Percentiles rank a stretch among this genome's conserved stretches.
Evolutionary conservation across 2,888 invertebrate species (phyloP).

Genomic region (Drosophila kanekoi): DNA sequence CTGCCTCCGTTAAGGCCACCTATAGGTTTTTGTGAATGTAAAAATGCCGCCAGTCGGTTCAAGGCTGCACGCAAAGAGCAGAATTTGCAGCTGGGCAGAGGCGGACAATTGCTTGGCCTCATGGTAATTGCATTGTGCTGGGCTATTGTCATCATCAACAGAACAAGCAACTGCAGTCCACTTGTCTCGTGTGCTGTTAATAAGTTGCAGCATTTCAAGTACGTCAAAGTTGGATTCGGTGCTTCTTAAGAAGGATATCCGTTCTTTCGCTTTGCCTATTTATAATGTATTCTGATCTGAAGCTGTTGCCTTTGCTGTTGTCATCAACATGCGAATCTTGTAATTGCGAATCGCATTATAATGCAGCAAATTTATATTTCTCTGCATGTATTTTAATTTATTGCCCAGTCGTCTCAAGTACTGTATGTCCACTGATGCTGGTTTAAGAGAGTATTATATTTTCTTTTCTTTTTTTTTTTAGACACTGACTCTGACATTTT

Average conservation of each 20-base stretch:
- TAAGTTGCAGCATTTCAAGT: conserved; percentile 41
- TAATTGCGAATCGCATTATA: conserved; percentile 67
- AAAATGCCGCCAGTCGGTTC: conserved; percentile 17
- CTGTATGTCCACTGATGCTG: conserved; percentile 2
- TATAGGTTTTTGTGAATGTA: conserved; percentile 24
- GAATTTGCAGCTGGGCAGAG: conserved; percentile 27
- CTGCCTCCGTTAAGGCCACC: conserved; percentile 23
- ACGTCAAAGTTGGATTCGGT: conserved; percentile 27
- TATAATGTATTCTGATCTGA: conserved; percentile 34
- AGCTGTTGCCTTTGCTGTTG: conserved; percentile 6
- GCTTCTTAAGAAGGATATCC: conserved; percentile 74
- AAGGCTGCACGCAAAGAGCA: conserved; percentile 41
- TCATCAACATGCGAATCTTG: conserved; percentile 60
- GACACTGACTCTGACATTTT: no score
- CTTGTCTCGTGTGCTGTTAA: conserved; percentile 56
- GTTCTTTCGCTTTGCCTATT: conserved; percentile 51
- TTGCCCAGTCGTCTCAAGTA: conserved; percentile 60
- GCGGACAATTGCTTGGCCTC: conserved; percentile 28
- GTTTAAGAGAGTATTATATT: not conserved
- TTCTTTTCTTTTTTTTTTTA: not conserved
- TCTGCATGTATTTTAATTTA: conserved; percentile 35
- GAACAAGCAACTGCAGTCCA: conserved; percentile 45
- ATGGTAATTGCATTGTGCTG: conserved; percentile 54
- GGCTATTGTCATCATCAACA: conserved; percentile 51
- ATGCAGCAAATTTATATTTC: conserved; percentile 54